phyloP scores from a whole-genome alignment of 2,113 vertebrate species.

The Enhydra lutris region DNA sequence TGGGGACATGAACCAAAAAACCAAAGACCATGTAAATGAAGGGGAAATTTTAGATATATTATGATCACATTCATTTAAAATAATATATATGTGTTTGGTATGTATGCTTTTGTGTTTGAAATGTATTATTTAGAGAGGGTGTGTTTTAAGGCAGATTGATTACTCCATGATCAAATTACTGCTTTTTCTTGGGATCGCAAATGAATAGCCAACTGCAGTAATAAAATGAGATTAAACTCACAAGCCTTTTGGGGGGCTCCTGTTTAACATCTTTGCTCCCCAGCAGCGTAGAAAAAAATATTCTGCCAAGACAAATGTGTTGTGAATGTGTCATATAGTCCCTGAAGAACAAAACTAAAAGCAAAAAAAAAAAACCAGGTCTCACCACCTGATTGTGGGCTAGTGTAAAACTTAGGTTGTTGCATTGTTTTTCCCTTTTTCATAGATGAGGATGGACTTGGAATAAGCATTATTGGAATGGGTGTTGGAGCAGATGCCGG shows the following conservation, averaged over 20 bases:
- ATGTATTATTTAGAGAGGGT: background rate
- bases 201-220: background rate
- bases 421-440: conserved; percentile 44
- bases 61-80: background rate
- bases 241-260: background rate
- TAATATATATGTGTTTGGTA: background rate
- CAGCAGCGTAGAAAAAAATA: background rate
- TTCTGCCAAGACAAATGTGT: background rate
- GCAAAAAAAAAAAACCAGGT: background rate
- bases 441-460: conserved; percentile 96
- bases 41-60: background rate
- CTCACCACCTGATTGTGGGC: background rate
- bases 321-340: background rate
- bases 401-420: background rate
- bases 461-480: conserved; percentile 99
- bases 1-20: background rate
- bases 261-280: background rate
- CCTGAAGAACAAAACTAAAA: background rate
- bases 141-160: background rate
- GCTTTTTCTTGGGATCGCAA: background rate
- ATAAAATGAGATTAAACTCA: background rate
- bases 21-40: background rate
- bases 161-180: background rate
- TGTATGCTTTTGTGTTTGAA: background rate
- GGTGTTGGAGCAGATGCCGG: conserved; percentile 98